phyloP scores from a whole-genome alignment of 37 sponge, comb jelly and placozoan species.

The Tethya wilhelma region DNA sequence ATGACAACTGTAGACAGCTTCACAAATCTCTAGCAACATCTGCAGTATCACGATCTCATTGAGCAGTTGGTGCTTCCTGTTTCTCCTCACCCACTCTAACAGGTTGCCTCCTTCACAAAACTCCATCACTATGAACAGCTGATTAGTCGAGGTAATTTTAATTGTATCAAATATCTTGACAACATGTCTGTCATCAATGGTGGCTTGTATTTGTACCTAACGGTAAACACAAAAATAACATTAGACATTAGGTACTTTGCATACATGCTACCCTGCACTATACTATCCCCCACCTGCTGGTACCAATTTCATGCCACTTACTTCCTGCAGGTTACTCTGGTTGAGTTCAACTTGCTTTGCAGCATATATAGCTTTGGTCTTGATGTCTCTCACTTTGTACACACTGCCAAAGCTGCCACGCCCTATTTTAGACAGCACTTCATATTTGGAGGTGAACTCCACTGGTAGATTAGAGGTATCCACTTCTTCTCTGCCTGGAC shows the following conservation, averaged over 20 bases:
- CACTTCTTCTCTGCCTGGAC: neutral
- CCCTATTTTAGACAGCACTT: constrained; percentile 57
- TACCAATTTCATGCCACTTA: constrained; percentile 1
- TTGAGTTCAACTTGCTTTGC: constrained; percentile 52
- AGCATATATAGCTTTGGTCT: constrained; percentile 69
- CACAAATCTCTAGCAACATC: constrained; percentile 88
- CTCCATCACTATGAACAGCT: constrained; percentile 87
- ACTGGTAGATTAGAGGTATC: constrained; percentile 15
- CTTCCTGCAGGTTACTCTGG: constrained; percentile 56
- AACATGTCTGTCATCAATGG: constrained; percentile 70
- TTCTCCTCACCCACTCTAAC: constrained; percentile 83
- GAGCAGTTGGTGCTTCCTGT: constrained; percentile 66
- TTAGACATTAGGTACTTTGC: neutral
- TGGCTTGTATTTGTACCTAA: constrained; percentile 64
- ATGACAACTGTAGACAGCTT: constrained; percentile 87
- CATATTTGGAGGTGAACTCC: constrained; percentile 55
- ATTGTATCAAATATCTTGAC: constrained; percentile 80
- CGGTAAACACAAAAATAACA: neutral
- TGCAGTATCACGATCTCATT: constrained; percentile 75
- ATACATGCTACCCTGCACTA: neutral
- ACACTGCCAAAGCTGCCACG: constrained; percentile 79
- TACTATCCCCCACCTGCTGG: neutral
- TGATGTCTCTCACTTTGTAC: constrained; percentile 73
- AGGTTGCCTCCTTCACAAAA: constrained; percentile 91
- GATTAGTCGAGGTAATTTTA: neutral